Percentiles rank a stretch among this genome's conserved stretches.
These are phyloP conservation scores for Auanema freiburgensis DNA, from an alignment of 2,888 invertebrate species.

Conservation along the genomic window DNA sequence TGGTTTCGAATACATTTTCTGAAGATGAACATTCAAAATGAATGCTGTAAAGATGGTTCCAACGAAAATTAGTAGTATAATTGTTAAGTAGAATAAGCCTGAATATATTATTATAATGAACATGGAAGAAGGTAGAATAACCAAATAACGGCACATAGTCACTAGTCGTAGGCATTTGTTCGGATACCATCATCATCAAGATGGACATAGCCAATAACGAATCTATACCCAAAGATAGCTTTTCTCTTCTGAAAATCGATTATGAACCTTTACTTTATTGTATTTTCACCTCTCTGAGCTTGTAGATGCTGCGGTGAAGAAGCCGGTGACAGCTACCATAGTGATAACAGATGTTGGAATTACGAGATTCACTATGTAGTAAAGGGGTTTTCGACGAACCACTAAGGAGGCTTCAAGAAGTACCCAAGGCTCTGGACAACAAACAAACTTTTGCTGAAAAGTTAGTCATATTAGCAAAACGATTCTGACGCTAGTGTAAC, in stretches of 20 bases:
- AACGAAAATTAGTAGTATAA: slow-evolving; percentile 62
- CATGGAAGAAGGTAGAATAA: too few species aligned
- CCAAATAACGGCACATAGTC: slow-evolving; percentile 62
- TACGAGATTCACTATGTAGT: slow-evolving; percentile 57
- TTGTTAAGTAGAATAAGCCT: slow-evolving; percentile 60
- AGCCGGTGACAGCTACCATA: slow-evolving; percentile 65
- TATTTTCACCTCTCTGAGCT: slow-evolving; percentile 61
- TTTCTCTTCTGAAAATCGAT: slow-evolving; percentile 45
- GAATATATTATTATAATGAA: not conserved
- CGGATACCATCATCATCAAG: slow-evolving; percentile 68
- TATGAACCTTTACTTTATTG: not conserved
- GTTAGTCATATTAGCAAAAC: not conserved
- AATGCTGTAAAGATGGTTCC: slow-evolving; percentile 63
- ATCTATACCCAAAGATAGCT: slow-evolving; percentile 61
- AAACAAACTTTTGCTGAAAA: slow-evolving; percentile 57
- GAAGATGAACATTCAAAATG: slow-evolving; percentile 62
- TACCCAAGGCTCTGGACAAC: slow-evolving; percentile 63
- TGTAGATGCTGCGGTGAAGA: slow-evolving; percentile 67
- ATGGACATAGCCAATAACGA: slow-evolving; percentile 67
- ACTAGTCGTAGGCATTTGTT: slow-evolving; percentile 68
- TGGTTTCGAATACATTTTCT: slow-evolving; percentile 59
- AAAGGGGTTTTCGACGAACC: slow-evolving; percentile 59
- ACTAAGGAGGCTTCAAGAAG: slow-evolving; percentile 58
- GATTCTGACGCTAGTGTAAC: not conserved
- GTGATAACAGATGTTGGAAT: slow-evolving; percentile 67